phyloP scores from a whole-genome alignment of 2,888 invertebrate species.

The Smittia aterrima region DNA sequence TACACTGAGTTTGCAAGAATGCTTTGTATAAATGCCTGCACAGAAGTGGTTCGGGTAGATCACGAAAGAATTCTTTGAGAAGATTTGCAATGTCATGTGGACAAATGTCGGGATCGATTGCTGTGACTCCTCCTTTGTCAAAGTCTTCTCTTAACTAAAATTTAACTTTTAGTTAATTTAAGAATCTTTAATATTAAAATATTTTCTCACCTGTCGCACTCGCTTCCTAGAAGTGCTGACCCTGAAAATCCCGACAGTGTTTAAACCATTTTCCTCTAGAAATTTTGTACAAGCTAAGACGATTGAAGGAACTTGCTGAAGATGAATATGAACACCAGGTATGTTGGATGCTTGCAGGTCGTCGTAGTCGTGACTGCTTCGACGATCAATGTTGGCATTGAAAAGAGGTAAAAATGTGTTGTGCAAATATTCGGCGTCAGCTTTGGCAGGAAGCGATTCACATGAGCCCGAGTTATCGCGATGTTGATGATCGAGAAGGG shows the following conservation, averaged over 20 bases:
- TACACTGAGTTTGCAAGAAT: constrained; percentile 89
- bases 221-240: constrained; percentile 90
- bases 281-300: constrained; percentile 78
- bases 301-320: constrained; percentile 69
- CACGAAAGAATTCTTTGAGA: constrained; percentile 89
- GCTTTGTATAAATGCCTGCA: constrained; percentile 86
- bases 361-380: constrained; percentile 52
- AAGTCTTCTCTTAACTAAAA: constrained; percentile 85
- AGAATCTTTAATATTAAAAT: neutral
- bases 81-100: constrained; percentile 93
- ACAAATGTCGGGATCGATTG: constrained; percentile 75
- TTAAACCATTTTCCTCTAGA: constrained; percentile 75
- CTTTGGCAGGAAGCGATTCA: constrained; percentile 60
- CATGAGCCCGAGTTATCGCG: constrained; percentile 64
- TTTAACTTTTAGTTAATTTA: neutral
- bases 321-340: constrained; percentile 46
- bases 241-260: constrained; percentile 85
- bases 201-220: constrained; percentile 80
- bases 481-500: constrained; percentile 47
- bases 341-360: constrained; percentile 42
- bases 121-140: constrained; percentile 73
- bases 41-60: constrained; percentile 87
- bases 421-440: constrained; percentile 35
- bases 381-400: constrained; percentile 44
- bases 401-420: constrained; percentile 35